Base-by-base conservation (phyloP, 2,888 invertebrate species). In the Scrobipalpa costella region DNA sequence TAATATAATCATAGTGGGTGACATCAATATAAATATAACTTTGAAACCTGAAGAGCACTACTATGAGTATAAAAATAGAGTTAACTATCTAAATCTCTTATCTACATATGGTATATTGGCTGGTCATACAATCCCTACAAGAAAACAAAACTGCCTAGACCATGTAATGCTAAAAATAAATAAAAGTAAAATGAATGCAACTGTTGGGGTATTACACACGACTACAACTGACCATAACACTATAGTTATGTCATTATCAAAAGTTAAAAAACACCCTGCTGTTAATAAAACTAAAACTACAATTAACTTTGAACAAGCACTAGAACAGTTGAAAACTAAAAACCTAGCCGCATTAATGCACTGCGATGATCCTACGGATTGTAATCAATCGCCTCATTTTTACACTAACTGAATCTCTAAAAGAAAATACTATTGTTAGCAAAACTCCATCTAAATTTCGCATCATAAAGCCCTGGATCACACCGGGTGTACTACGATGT, bases 11-110 rank as follows among this genome's bases (percentile, higher is more conserved):
- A 57, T 74, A 17, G 50, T 62, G 3, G 74, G 72, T 2, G 71
- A 74, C 47, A 72, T 74, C 8, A 74, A 73, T 55, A 75, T 73
- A 9, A 70, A 73, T 38, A 21, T 55, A 7, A 13, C 33, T 2
- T n/a, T 13, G 2, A 55, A 55, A 27, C 33, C 55, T 27, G 3
- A 7, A 2, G 33, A 55, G n/a, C 55, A 5, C 1, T 3, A 1
- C 6, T 3, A 50, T 11, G 19, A 50, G 5, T 50, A 13, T 8
- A 50, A 19, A n/a, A 50, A 50, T n/a, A 50, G 55, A 55, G 19
- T 11, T 27, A 55, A 13, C n/a, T 55, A 55, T 27, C n/a, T 55
- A 13, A 55, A 55, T 55, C 3, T 27, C 7, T n/a, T 55, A 2
- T 55, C 55, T n/a, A 19, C 11, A 17, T 50, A 50, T 50, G 50